Evolutionary conservation across 53 echinoderm and acorn worm genomes (phyloP).

Genomic region (Luidia sarsii): DNA sequence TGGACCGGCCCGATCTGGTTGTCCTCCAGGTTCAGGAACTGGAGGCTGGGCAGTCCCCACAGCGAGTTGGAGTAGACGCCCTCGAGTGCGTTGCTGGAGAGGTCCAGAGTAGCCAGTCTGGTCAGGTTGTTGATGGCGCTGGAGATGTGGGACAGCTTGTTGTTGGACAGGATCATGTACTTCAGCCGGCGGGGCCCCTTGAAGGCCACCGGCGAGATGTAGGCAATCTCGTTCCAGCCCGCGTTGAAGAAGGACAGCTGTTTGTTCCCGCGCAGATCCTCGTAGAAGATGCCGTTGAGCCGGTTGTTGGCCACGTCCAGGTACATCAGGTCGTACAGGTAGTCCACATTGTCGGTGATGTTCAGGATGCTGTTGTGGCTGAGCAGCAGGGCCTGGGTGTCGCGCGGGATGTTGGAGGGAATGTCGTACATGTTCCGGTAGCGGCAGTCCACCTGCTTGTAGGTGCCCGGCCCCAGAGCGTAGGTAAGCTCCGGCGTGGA

Average conservation of each 20-base stretch:
- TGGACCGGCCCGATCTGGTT: conserved; percentile 63
- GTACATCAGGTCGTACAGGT: conserved; percentile 64
- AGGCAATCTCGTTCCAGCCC: conserved; percentile 78
- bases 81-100: conserved; percentile 73
- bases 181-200: conserved; percentile 36
- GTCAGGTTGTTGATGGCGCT: conserved; percentile 65
- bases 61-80: conserved; percentile 60
- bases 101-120: conserved; percentile 65
- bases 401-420: conserved; percentile 74
- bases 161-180: conserved; percentile 75
- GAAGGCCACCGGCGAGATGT: conserved; percentile 65
- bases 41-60: conserved; percentile 59
- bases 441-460: conserved; percentile 87
- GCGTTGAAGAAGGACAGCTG: conserved; percentile 64
- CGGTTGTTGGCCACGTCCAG: conserved; percentile 90
- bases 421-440: conserved; percentile 67
- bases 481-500: conserved; percentile 76
- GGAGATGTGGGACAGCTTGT: conserved; percentile 67
- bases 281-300: conserved; percentile 50
- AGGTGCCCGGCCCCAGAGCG: conserved; percentile 77
- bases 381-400: conserved; percentile 82
- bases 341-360: conserved; percentile 50
- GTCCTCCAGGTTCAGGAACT: conserved; percentile 83
- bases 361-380: conserved; percentile 82
- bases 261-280: conserved; percentile 60